Evolutionary conservation across 2,113 vertebrate species (phyloP), one percentile per base, ranked within the genome.

Genomic region (Heterotis niloticus): DNA sequence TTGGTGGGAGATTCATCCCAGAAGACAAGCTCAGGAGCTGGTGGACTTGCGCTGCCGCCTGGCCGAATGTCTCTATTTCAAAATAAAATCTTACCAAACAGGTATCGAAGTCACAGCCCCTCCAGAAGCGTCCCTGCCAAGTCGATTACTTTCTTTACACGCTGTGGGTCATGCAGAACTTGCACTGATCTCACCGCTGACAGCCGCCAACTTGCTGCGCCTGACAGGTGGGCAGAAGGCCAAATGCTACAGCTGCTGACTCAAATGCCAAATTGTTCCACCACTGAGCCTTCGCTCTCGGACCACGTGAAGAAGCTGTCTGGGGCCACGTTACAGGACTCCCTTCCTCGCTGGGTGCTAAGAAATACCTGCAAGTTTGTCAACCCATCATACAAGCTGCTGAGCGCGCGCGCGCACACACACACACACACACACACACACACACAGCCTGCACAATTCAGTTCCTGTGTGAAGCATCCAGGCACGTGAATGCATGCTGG

Each of bases 391-490:
- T 44, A 7, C 34, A 44, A 44, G 3, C 34, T 44, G 34, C 7
- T 44, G 34, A 44, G 34, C 34, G 7, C 34, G 34, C 7, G 5
- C 2, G 5, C 59, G 11, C 59, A 17, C 59, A 62, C 20, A 62
- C 59, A 11, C 59, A 62, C 2, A 62, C 11, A n/a, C 5, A 12
- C 54, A 59, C 52, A 57, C 7, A 28, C 72, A 74, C 23, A 51
- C 5, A 12, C n/a, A 59, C 71, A 56, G 44, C 24, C 57, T 74
- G 56, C 52, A n/a, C 14, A 72, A 20, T 34, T n/a, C 69, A 29
- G 20, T 72, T 72, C 69, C 69, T 72, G 69, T 51, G 51, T 52
- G 54, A 72, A 72, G 34, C 18, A 34, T 72, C 44, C 51, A 18
- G 51, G 68, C 29, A 26, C 9, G 57, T 76, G 74, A 18, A 62